Conservation (phyloP, 1,140 invertebrate genomes). For the Oryctes rhinoceros region DNA sequence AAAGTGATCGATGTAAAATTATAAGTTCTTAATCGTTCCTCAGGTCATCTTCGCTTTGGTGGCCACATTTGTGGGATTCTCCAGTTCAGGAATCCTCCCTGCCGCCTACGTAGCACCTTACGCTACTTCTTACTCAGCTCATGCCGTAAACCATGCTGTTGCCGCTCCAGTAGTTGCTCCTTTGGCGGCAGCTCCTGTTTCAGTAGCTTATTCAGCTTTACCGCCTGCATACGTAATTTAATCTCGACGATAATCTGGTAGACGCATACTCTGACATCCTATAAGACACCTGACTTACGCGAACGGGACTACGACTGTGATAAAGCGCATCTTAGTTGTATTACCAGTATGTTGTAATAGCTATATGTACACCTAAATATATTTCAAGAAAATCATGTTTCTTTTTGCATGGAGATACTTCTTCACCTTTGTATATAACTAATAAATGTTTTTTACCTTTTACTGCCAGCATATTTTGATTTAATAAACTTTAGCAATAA, state of each 20-base stretch:
- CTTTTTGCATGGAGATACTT: no score
- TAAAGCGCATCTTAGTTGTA: not conserved
- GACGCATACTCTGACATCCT: no score
- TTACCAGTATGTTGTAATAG: not conserved
- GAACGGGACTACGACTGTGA: slow-evolving; percentile 11
- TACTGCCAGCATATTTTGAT: no score
- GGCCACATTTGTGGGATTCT: not conserved
- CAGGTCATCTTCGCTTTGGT: slow-evolving; percentile 5
- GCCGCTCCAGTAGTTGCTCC: slow-evolving; percentile 9
- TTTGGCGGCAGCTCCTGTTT: not conserved
- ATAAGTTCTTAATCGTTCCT: no score
- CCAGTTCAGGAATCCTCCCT: not conserved
- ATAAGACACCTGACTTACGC: not conserved
- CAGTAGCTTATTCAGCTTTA: not conserved
- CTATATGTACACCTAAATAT: not conserved
- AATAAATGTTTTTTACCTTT: no score
- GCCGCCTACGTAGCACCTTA: not conserved
- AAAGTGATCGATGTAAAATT: no score
- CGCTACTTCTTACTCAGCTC: slow-evolving; percentile 15
- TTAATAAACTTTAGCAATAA: no score
- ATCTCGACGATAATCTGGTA: no score
- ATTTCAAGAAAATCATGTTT: not conserved
- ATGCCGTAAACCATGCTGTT: slow-evolving; percentile 17
- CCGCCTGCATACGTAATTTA: slow-evolving; percentile 8
- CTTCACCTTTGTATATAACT: no score